These are phyloP conservation scores for Apis florea DNA, from an alignment of 1,140 invertebrate species.

Conservation along the genomic window DNA sequence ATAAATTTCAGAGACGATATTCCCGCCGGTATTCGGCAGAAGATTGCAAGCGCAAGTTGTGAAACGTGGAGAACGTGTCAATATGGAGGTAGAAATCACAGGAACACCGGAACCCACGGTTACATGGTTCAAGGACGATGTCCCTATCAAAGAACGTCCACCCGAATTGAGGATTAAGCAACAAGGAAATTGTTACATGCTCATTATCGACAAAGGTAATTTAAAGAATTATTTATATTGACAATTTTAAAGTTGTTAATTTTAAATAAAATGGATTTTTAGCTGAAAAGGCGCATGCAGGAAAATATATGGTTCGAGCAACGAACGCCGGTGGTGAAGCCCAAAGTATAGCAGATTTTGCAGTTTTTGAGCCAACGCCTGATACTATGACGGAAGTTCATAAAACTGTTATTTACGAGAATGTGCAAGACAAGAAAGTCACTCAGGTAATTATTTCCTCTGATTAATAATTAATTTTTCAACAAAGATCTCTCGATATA, in stretches of 20 bases:
- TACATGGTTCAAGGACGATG: slow-evolving; percentile 88
- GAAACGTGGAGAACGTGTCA: slow-evolving; percentile 86
- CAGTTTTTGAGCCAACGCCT: slow-evolving; percentile 86
- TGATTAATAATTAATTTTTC: background rate
- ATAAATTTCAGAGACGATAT: slow-evolving; percentile 84
- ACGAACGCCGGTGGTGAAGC: slow-evolving; percentile 88
- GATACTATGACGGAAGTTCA: slow-evolving; percentile 85
- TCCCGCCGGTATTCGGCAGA: slow-evolving; percentile 90
- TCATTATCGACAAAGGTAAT: slow-evolving; percentile 87
- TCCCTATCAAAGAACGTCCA: slow-evolving; percentile 78
- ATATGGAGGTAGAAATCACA: slow-evolving; percentile 90
- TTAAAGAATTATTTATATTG: background rate
- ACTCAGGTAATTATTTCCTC: slow-evolving; percentile 68
- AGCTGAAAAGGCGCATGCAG: slow-evolving; percentile 84
- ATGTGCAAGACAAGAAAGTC: slow-evolving; percentile 76
- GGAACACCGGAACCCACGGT: slow-evolving; percentile 87
- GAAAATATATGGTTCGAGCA: slow-evolving; percentile 87
- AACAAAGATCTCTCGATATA: background rate
- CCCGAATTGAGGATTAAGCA: slow-evolving; percentile 82
- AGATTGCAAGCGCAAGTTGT: slow-evolving; percentile 89
- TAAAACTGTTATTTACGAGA: slow-evolving; percentile 84
- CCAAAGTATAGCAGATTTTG: slow-evolving; percentile 88
- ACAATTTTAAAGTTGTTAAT: background rate
- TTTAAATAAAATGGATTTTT: slow-evolving; percentile 33
- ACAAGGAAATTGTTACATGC: slow-evolving; percentile 84